A percentile compares a stretch with the other conserved stretches of the same genome.
These are phyloP conservation scores for Lucinisca nassula DNA, from an alignment of 2,888 invertebrate genomes.

Conservation along the genomic window DNA sequence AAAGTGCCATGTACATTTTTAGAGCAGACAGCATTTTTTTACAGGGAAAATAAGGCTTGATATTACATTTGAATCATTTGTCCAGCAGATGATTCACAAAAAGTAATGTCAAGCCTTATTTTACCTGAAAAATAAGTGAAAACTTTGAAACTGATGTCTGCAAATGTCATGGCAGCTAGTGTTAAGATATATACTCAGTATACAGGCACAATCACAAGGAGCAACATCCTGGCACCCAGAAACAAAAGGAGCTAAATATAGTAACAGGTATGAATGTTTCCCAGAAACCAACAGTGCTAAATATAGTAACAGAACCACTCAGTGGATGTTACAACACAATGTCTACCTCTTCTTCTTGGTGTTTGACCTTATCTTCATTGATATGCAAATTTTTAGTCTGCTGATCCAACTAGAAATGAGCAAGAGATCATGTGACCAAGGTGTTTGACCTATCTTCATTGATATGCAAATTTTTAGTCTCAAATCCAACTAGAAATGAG, in stretches of 20 bases:
- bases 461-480: too few species aligned
- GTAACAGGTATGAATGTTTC: neutral
- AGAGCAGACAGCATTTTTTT: too few species aligned
- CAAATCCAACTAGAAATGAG: too few species aligned
- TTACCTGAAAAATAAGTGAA: too few species aligned
- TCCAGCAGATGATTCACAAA: too few species aligned
- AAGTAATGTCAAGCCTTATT: too few species aligned
- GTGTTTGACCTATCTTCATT: too few species aligned
- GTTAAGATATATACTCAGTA: neutral
- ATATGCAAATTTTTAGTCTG: constrained; percentile 76
- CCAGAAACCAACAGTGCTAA: neutral
- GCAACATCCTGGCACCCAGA: neutral
- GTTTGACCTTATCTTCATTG: constrained; percentile 77
- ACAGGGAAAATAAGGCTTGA: too few species aligned
- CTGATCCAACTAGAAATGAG: constrained; percentile 79
- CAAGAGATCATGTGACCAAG: constrained; percentile 3
- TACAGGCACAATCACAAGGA: neutral
- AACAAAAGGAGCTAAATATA: neutral
- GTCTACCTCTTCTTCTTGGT: constrained; percentile 82
- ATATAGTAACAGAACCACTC: neutral
- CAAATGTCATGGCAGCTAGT: neutral
- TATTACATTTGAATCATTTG: too few species aligned
- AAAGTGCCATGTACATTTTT: too few species aligned
- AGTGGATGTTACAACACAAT: neutral
- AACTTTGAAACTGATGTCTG: too few species aligned